Percentiles rank a stretch among this genome's conserved stretches.
Evolutionary conservation across 2,797 vertebrate species (phyloP).

Genomic region (Gila robusta): DNA sequence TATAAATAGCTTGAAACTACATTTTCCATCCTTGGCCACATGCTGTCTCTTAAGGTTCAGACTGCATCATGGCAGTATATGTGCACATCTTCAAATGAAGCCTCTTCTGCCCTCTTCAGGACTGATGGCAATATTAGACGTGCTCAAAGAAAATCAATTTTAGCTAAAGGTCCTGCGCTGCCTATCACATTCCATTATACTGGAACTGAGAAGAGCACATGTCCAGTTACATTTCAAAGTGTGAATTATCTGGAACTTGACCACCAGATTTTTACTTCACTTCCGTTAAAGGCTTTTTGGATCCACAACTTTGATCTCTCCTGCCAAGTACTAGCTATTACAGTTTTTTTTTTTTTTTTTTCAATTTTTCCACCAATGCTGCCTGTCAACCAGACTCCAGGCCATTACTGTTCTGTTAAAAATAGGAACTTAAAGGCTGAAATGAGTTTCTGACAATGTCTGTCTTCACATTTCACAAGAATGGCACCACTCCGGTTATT

Average conservation of each 20-base stretch:
- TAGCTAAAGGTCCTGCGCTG: background rate
- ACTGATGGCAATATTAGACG: slow-evolving; percentile 76
- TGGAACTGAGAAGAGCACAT: background rate
- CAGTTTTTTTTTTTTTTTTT: slow-evolving; percentile 75
- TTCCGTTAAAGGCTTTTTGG: background rate
- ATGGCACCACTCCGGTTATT: slow-evolving; percentile 39
- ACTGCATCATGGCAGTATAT: background rate
- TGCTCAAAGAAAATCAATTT: slow-evolving; percentile 56
- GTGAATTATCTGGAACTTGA: background rate
- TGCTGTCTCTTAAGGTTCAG: background rate
- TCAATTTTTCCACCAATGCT: slow-evolving; percentile 66
- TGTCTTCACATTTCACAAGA: slow-evolving; percentile 27
- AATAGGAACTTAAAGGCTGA: slow-evolving; percentile 41
- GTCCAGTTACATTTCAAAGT: slow-evolving; percentile 4
- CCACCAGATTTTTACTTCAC: background rate
- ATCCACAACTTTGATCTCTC: slow-evolving; percentile 35
- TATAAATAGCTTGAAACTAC: slow-evolving; percentile 16
- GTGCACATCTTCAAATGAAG: slow-evolving; percentile 56
- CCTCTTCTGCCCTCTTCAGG: slow-evolving; percentile 84
- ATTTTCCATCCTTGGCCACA: slow-evolving; percentile 12
- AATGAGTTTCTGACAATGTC: slow-evolving; percentile 41
- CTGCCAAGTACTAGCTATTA: slow-evolving; percentile 76
- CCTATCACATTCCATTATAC: slow-evolving; percentile 9
- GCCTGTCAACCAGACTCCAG: slow-evolving; percentile 60
- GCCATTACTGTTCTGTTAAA: slow-evolving; percentile 66